phyloP scores from a whole-genome alignment of 35 echinoderm and acorn worm genomes.

The Acanthaster planci region DNA sequence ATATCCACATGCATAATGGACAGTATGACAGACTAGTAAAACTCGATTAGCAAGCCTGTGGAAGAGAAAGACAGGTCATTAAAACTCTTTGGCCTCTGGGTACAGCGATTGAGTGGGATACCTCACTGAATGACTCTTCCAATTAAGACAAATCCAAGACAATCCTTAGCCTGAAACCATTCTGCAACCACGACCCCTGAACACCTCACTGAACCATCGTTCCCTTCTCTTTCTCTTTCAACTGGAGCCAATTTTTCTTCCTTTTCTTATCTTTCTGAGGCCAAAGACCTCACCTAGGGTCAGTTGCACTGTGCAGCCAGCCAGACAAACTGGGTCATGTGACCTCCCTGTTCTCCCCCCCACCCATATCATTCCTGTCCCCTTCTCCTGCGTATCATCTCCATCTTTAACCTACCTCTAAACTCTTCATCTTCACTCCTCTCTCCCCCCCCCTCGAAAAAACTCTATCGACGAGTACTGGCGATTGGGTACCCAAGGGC shows the following conservation, averaged over 20 bases:
- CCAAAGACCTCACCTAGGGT: slow-evolving; percentile 15
- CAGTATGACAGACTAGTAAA: no score
- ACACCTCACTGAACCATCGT: neutral
- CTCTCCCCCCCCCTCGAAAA: neutral
- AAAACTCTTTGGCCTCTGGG: no score
- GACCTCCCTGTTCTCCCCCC: slow-evolving; percentile 1
- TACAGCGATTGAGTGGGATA: no score
- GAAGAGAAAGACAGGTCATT: no score
- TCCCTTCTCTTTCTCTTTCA: neutral
- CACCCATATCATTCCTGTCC: no score
- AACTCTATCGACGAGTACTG: slow-evolving; percentile 3
- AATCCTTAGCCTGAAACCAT: no score
- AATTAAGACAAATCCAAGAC: no score
- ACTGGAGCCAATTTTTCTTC: neutral
- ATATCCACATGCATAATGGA: no score
- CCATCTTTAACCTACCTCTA: neutral
- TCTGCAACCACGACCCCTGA: no score
- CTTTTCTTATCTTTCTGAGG: slow-evolving; percentile 1
- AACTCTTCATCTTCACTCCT: neutral
- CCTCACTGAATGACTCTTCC: no score
- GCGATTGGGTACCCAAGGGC: slow-evolving; percentile 16
- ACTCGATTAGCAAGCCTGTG: no score
- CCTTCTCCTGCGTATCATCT: neutral
- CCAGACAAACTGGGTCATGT: slow-evolving; percentile 30
- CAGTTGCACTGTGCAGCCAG: neutral